A percentile compares a stretch with the other conserved stretches of the same genome.
Conservation (phyloP, 2,888 invertebrate genomes). For the Panopea generosa region DNA sequence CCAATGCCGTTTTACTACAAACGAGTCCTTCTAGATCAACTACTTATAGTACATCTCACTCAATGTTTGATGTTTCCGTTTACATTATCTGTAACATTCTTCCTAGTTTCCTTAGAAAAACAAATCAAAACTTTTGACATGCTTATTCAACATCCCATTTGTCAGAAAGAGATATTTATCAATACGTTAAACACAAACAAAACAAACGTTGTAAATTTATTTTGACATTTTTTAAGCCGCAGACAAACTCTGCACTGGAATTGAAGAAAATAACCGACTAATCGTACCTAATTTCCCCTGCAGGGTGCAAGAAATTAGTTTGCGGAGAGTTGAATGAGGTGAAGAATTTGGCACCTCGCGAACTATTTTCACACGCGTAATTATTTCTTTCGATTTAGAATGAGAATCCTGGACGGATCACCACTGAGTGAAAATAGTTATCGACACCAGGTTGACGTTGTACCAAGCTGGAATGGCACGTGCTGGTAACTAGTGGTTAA, state of each 20-base stretch:
- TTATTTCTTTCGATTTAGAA: slow-evolving; percentile 4
- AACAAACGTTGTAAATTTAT: slow-evolving; percentile 16
- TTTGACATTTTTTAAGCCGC: slow-evolving; percentile 37
- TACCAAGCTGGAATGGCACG: slow-evolving; percentile 1
- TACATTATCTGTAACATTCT: too few relatives aligned
- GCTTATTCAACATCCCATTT: neutral
- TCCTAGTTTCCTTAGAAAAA: neutral
- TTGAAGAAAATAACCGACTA: slow-evolving; percentile 45
- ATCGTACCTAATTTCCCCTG: slow-evolving; percentile 58
- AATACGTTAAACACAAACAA: slow-evolving; percentile 7
- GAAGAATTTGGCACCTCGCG: slow-evolving; percentile 22
- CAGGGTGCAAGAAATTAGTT: slow-evolving; percentile 34
- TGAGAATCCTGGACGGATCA: neutral
- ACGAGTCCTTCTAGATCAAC: too few relatives aligned
- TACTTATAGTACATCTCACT: too few relatives aligned
- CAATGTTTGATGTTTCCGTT: too few relatives aligned
- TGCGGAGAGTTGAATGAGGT: slow-evolving; percentile 3
- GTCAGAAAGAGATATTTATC: slow-evolving; percentile 11
- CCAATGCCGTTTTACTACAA: too few relatives aligned
- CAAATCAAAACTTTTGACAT: slow-evolving; percentile 10
- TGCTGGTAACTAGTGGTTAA: slow-evolving; percentile 1
- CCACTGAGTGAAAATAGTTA: neutral
- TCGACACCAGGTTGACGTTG: neutral
- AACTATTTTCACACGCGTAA: slow-evolving; percentile 30
- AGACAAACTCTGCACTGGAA: slow-evolving; percentile 34